Base-by-base conservation (phyloP, 2,888 invertebrate species). In the Craniophora ligustri region DNA sequence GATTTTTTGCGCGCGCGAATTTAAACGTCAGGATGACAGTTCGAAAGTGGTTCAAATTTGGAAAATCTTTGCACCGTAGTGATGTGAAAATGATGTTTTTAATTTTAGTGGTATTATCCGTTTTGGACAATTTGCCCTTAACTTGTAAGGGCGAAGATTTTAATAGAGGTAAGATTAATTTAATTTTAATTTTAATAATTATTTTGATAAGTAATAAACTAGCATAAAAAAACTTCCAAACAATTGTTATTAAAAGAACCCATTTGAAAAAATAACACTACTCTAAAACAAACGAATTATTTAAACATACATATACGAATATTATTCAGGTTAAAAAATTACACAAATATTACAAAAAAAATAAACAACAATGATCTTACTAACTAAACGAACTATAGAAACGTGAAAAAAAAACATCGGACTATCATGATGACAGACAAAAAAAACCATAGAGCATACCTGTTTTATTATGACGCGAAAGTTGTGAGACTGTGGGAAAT, bases 21-120 rank as follows among this genome's bases (percentile, higher is more conserved):
- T 60, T 44, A 72, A 74, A 81, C 79, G 80, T 86, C 89, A 91
- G 82, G 79, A 92, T 93, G 93, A 91, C 90, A 87, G 85, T 85
- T 86, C 78, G 80, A 75, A 85, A 82, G 87, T 92, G 91, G 75
- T 85, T 83, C 76, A 78, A 82, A 78, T 86, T 86, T 75, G 74
- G 78, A 75, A 86, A 80, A 78, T 79, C 78, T 53, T 72, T 76
- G 64, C 64, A 62, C 64, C 62, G 78, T 78, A 85, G 91, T 92
- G 90, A 84, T 86, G 92, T 93, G 92, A 90, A 79, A 79, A 76
- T 79, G 64, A 70, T 87, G 65, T 79, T 89, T 76, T 75, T 88
- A 59, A 73, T 90, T 73, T 59, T 90, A 74, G 89, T 92, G 88
- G 51, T 88, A 47, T 69, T 92, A 65, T 76, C 82, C 54, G 76